phyloP scores from a whole-genome alignment of 2,797 vertebrate genomes.

The Chanos chanos region DNA sequence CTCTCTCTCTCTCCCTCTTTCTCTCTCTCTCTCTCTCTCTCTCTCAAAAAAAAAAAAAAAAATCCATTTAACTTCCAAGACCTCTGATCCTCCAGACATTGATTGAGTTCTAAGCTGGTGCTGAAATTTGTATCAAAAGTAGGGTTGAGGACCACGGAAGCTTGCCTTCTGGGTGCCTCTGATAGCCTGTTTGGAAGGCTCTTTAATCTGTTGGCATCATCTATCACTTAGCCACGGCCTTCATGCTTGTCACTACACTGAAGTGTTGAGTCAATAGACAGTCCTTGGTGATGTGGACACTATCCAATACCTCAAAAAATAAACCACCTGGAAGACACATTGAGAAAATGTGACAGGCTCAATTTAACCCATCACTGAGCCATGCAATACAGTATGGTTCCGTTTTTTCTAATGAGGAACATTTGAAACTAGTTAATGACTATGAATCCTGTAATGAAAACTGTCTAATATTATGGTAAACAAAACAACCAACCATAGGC shows the following conservation, averaged over 20 bases:
- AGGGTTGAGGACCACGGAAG: neutral
- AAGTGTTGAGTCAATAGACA: slow-evolving; percentile 34
- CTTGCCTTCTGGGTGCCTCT: neutral
- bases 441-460: too few relatives aligned
- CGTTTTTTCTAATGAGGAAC: neutral
- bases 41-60: too few relatives aligned
- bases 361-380: slow-evolving; percentile 22
- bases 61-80: slow-evolving; percentile 31
- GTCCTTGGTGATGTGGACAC: slow-evolving; percentile 34
- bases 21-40: neutral
- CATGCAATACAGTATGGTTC: too few relatives aligned
- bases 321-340: slow-evolving; percentile 35
- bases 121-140: slow-evolving; percentile 21
- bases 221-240: slow-evolving; percentile 36
- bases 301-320: slow-evolving; percentile 27
- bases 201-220: slow-evolving; percentile 37
- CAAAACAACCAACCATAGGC: too few relatives aligned
- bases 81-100: slow-evolving; percentile 27
- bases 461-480: too few relatives aligned
- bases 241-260: slow-evolving; percentile 37
- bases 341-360: slow-evolving; percentile 21
- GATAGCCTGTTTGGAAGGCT: slow-evolving; percentile 27
- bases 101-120: slow-evolving; percentile 23
- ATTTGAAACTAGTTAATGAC: slow-evolving; percentile 15
- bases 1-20: too few relatives aligned